Conservation (phyloP, 2,888 invertebrate species). For the Helobdella robusta region DNA sequence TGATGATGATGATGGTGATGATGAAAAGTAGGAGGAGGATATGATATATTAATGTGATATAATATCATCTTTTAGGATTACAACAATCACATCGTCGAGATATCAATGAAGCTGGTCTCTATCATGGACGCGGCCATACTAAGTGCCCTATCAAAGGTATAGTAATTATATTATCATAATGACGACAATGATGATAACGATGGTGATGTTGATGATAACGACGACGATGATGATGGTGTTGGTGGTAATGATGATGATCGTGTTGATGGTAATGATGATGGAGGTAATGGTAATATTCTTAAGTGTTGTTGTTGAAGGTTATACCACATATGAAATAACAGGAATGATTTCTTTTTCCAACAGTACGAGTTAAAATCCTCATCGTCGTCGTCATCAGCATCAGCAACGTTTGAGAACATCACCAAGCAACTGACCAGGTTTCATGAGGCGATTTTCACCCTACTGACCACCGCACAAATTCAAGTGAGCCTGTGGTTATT, state of each 20-base stretch:
- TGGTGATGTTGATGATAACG: too few species aligned
- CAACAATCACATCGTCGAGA: conserved; percentile 78
- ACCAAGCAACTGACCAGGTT: conserved; percentile 72
- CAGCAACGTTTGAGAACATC: conserved; percentile 56
- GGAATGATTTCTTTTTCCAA: too few species aligned
- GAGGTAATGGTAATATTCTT: too few species aligned
- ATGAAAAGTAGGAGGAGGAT: background rate
- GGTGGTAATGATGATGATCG: too few species aligned
- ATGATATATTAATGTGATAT: background rate
- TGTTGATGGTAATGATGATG: too few species aligned
- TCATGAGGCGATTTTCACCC: conserved; percentile 77
- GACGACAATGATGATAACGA: too few species aligned
- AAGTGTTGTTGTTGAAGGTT: too few species aligned
- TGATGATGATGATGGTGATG: background rate
- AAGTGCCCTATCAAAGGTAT: conserved; percentile 60
- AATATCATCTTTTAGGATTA: conserved; percentile 44
- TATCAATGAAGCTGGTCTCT: conserved; percentile 77
- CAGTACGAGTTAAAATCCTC: conserved; percentile 88
- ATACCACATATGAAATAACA: too few species aligned
- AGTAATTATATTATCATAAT: too few species aligned
- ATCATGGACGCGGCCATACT: conserved; percentile 78
- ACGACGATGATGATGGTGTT: too few species aligned
- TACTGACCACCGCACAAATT: conserved; percentile 63
- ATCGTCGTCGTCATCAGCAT: conserved; percentile 65
- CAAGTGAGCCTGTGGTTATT: conserved; percentile 41